Conservation (phyloP, 2,113 vertebrate genomes). For the Cinclus mexicanus region DNA sequence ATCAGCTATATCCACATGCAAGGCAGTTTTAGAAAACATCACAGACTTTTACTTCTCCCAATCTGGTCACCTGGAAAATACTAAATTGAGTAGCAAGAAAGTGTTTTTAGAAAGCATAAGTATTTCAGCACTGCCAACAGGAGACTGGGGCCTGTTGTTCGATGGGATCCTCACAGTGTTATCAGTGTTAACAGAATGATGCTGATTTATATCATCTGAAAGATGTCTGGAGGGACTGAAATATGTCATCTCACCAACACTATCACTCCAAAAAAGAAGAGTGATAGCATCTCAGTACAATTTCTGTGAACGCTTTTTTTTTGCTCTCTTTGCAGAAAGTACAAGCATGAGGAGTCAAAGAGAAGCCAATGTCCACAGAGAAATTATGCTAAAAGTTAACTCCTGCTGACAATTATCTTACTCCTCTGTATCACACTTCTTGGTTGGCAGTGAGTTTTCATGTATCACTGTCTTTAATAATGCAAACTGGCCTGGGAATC, state of each 20-base stretch:
- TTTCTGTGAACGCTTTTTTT: background rate
- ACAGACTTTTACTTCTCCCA: background rate
- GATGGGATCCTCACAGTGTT: background rate
- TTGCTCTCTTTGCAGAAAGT: background rate
- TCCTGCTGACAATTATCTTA: background rate
- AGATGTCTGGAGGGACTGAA: conserved; percentile 30
- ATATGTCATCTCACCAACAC: background rate
- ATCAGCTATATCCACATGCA: background rate
- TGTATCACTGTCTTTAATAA: background rate
- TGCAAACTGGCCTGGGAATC: background rate
- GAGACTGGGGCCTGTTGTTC: background rate
- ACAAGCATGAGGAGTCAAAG: background rate
- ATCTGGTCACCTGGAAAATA: background rate
- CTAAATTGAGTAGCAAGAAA: background rate
- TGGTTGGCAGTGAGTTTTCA: background rate
- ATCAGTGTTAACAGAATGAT: conserved; percentile 28
- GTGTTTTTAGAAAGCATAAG: background rate
- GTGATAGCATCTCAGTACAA: background rate
- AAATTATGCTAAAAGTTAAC: background rate
- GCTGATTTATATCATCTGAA: conserved; percentile 34
- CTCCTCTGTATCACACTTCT: background rate
- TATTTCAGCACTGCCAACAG: background rate
- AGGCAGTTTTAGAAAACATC: background rate
- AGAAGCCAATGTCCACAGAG: background rate
- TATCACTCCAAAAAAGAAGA: conserved; percentile 11